Conservation (phyloP, 1,140 invertebrate species). For the Drosophila subpulchrella region DNA sequence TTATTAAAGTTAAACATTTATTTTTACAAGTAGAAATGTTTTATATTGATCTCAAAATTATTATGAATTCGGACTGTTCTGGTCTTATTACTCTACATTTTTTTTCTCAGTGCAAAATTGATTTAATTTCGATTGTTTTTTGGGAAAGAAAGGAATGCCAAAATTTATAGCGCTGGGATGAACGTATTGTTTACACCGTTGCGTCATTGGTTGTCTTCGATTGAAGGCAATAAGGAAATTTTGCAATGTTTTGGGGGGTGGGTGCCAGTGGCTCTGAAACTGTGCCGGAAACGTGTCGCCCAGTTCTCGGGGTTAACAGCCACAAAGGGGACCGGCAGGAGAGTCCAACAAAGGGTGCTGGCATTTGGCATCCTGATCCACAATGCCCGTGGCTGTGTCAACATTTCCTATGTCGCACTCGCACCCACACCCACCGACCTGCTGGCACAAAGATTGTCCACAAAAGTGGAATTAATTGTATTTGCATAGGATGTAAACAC, state of each 20-base stretch:
- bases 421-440: constrained; percentile 28
- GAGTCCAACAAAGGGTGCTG: constrained; percentile 22
- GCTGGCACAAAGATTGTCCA: constrained; percentile 66
- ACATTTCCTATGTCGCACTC: constrained; percentile 58
- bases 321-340: background rate
- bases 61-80: too few relatives aligned
- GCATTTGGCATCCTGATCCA: constrained; percentile 46
- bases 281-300: constrained; percentile 1
- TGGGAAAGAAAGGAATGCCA: background rate
- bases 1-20: background rate
- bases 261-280: background rate
- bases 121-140: constrained; percentile 32
- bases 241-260: background rate
- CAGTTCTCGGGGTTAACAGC: background rate
- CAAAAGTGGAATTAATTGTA: constrained; percentile 81
- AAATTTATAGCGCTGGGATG: constrained; percentile 22
- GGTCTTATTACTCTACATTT: background rate
- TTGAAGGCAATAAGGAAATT: constrained; percentile 18
- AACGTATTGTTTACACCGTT: constrained; percentile 29
- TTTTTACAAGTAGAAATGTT: too few relatives aligned
- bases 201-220: constrained; percentile 27
- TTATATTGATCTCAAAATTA: too few relatives aligned
- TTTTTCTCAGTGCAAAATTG: background rate
- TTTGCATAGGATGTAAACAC: constrained; percentile 81
- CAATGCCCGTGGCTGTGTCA: constrained; percentile 54